Base-by-base conservation (phyloP, 2,113 vertebrate genomes). In the Myotis lucifugus region DNA sequence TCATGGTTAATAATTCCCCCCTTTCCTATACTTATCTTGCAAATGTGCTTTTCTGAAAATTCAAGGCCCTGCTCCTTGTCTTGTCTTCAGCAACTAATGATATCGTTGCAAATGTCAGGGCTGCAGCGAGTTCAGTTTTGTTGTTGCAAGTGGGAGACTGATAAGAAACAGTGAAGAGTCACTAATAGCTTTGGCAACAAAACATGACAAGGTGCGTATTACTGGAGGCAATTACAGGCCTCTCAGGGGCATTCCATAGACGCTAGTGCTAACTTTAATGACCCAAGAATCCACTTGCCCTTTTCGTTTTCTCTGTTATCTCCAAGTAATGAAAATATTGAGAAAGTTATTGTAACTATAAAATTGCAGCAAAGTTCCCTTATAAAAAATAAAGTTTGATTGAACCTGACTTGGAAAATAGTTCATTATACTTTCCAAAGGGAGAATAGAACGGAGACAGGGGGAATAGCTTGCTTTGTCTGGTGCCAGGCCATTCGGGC, bases 291-390 rank as follows among this genome's bases (percentile, higher is more conserved):
- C 7, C n/a, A 91, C 70, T 46, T 82, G 83, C 34, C 40, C 94
- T 98, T 96, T 97, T 86, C 0, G 0, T 89, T 96, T 93, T 87
- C 42, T 78, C 73, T 77, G 37, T 79, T 84, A 96, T 96, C 86
- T 94, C 42, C 74, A 94, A 87, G 84, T 85, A 93, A 93, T 90
- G 81, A 96, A 97, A 98, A 94, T 81, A 96, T 77, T n/a, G 70
- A 91, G 66, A 85, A 96, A 87, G 85, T 95, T 91, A 96, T 61
- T 94, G 19, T 95, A 94, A 90, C 88, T 94, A 77, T 96, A 97
- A 98, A 97, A 88, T 93, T 95, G 13, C 66, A 79, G 25, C 34
- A 69, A 48, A 90, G 42, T 91, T 92, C 21, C 59, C 91, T 97
- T 90, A 4, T 46, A 79, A 82, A 92, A 78, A 92, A 82, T 82